Evolutionary conservation across 2,797 vertebrate species (phyloP), one percentile per base, ranked within the genome.

Genomic region (Arrhamphus sclerolepis): DNA sequence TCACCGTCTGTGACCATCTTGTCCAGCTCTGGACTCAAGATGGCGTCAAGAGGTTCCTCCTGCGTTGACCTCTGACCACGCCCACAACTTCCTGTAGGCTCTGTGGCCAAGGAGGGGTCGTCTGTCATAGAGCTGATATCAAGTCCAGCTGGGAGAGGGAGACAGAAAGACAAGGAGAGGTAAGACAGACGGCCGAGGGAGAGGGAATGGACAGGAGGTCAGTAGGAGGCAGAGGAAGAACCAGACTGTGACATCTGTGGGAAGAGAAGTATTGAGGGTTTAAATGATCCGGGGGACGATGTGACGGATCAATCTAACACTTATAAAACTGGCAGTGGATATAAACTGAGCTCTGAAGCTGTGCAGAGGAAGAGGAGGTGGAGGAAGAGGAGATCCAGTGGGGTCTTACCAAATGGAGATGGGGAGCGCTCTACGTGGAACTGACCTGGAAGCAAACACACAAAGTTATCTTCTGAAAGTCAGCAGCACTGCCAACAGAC

Each of bases 1-100:
- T 93, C 90, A 99, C 97, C 97, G 4, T 99, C 97, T 69, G 95
- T 93, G 80, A 99, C 97, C 94, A 99, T 99, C 88, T 94, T 97
- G 88, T 99, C 97, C 14, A 99, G 91, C 62, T 99, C 97, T 57
- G 97, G 96, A 78, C 96, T 98, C 69, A 99, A 91, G 75, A 99
- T 96, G 59, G 94, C 95, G 17, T 98, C 97, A 34, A 99, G 83
- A 24, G 95, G 95, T 72, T 98, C 97, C 46, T 97, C 96, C 59
- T 92, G 94, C 59, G 94, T 55, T 0, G 90, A 65, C 20, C 94
- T 91, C 34, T 92, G 92, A 70, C 87, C 90, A 60, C 91, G 93
- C 46, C 41, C 87, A 77, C 89, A 76, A 41, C 69, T 54, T 65
- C 75, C 82, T 7, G 55, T 55, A 0, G 87, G 79, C 39, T 92